phyloP scores from a whole-genome alignment of 2,797 vertebrate species.

The Clarias fuscus region DNA sequence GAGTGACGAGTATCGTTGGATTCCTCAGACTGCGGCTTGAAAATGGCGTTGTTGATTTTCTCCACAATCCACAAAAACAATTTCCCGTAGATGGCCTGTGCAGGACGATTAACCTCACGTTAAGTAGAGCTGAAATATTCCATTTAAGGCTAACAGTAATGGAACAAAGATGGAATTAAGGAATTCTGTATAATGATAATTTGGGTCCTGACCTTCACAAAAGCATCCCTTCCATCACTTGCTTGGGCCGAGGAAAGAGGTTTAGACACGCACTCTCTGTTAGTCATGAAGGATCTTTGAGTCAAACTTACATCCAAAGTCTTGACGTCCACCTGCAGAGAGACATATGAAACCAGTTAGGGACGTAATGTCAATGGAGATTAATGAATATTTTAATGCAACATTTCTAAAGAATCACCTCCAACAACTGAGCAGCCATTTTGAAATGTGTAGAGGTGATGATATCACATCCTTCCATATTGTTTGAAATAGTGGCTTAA shows the following conservation, averaged over 20 bases:
- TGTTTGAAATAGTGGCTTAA: constrained; percentile 81
- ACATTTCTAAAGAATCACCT: constrained; percentile 73
- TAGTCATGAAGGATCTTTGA: constrained; percentile 83
- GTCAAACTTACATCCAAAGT: constrained; percentile 81
- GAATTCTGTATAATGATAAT: not conserved
- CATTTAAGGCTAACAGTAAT: not conserved
- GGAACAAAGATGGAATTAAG: too few species aligned
- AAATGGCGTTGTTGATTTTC: constrained; percentile 89
- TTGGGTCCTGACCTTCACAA: constrained; percentile 84
- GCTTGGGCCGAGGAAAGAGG: constrained; percentile 83
- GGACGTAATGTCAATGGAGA: not conserved
- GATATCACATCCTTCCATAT: constrained; percentile 86
- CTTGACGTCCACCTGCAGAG: constrained; percentile 80
- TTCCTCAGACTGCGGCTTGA: constrained; percentile 73
- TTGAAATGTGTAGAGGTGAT: constrained; percentile 76
- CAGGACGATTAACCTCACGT: constrained; percentile 42
- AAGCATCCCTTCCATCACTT: constrained; percentile 85
- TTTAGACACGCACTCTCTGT: constrained; percentile 84
- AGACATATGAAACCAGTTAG: not conserved
- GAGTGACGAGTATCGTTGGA: constrained; percentile 67
- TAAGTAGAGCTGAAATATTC: not conserved
- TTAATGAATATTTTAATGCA: not conserved
- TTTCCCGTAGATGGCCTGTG: constrained; percentile 89
- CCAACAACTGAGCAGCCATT: constrained; percentile 79
- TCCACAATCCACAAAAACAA: constrained; percentile 93